Evolutionary conservation across 2,113 vertebrate species (phyloP), one percentile per base, ranked within the genome.

Genomic region (Pica pica): DNA sequence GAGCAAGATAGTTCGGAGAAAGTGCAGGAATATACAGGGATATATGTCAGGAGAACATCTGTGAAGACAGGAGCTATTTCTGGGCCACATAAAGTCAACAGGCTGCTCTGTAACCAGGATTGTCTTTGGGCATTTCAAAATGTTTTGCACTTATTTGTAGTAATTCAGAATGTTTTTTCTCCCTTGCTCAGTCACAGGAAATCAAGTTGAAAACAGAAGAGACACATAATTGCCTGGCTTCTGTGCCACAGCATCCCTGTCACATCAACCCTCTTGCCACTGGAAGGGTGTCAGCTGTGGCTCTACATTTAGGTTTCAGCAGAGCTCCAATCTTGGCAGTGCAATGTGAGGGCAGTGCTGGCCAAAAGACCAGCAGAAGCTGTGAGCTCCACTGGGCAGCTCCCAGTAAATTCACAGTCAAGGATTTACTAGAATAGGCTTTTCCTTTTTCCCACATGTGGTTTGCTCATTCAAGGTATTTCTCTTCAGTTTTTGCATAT

Each of bases 71-170:
- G 39, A 96, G 64, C 49, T 90, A 18, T 92, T 95, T 94, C 92
- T 94, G 56, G 80, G 79, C 90, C 79, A 75, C 73, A n/a, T 39
- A 22, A 95, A 94, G 92, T 87, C 94, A 94, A 95, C 60, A 88
- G 65, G 31, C 68, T 90, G 49, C 65, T 83, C 90, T 78, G 30
- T 64, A 70, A 81, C 83, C 31, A n/a, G 47, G 56, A 49, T 55
- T 50, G 55, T 76, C 71, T 94, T 26, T 8, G 26, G 59, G 35
- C 50, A 90, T 52, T 92, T 92, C 56, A 75, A 59, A 88, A 89
- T 35, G 31, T 74, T 92, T 80, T 92, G 68, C 60, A 30, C 68
- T 75, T 93, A 60, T 31, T 65, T 64, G 18, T 23, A 63, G 68
- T 67, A 71, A 83, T 94, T 87, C 77, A 81, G 60, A 83, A 81